phyloP scores from a whole-genome alignment of 2,797 vertebrate species.

The Oreonectes daqikongensis region DNA sequence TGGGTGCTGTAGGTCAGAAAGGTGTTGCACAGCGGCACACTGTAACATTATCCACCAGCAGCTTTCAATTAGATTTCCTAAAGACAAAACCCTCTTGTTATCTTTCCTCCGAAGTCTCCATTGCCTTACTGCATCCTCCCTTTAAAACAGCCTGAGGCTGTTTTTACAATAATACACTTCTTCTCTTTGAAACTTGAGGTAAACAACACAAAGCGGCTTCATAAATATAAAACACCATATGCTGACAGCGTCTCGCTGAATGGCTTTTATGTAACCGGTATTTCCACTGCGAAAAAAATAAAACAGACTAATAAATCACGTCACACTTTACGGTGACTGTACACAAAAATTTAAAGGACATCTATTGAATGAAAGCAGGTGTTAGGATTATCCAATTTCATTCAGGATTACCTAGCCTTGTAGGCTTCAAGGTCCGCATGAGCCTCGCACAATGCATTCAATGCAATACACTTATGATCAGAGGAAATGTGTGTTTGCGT shows the following conservation, averaged over 20 bases:
- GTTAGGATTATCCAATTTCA: neutral
- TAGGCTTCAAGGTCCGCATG: neutral
- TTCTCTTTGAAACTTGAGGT: constrained; percentile 39
- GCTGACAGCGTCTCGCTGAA: neutral
- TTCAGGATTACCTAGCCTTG: neutral
- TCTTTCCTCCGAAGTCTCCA: constrained; percentile 62
- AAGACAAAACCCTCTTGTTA: constrained; percentile 62
- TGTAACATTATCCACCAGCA: constrained; percentile 69
- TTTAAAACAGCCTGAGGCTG: constrained; percentile 44
- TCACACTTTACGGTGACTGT: neutral
- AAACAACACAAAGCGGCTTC: constrained; percentile 32
- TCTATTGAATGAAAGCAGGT: neutral
- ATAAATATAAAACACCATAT: constrained; percentile 27
- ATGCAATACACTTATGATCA: constrained; percentile 44
- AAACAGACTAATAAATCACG: neutral
- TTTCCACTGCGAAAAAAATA: neutral
- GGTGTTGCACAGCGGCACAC: constrained; percentile 61
- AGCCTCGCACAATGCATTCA: constrained; percentile 31
- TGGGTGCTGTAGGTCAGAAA: constrained; percentile 51
- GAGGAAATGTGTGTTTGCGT: constrained; percentile 29
- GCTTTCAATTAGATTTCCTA: constrained; percentile 68
- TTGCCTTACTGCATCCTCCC: constrained; percentile 49
- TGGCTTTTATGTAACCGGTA: neutral
- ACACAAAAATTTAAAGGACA: neutral
- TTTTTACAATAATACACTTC: constrained; percentile 51